Evolutionary conservation across 2,113 vertebrate species (phyloP), one percentile per base, ranked within the genome.

Genomic region (Psephotus haematonotus): DNA sequence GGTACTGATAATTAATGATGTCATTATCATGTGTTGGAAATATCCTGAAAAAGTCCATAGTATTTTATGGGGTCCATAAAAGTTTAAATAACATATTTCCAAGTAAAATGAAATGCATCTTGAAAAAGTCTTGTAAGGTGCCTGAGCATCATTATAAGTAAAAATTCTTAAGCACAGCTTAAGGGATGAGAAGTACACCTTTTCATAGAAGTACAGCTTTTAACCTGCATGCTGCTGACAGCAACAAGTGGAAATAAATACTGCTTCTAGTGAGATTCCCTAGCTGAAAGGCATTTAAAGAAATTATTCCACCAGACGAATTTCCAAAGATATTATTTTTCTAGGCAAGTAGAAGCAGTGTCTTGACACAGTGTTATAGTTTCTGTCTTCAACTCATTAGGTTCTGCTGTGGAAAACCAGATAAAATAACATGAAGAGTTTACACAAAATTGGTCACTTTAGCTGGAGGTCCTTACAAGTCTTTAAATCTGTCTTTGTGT

Each of bases 171-270:
- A 86, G 37, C 33, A 43, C 16, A 83, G 50, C 24, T 84, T 75
- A 75, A 31, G 9, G 24, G 47, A 55, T 1, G 7, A 82, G 71
- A 79, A 59, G 13, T 44, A 35, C 33, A 47, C 59, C 55, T 92
- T 94, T 86, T 93, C 84, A 77, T 64, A 68, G 27, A 88, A 86
- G 35, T 52, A 52, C 67, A 94, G 78, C 44, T 92, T 95, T 90
- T 84, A 83, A 75, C 76, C 47, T 92, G 60, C 52, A 25, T 1
- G 6, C 57, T 47, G 27, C 60, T 52, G 71, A 67, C 23, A 72
- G 22, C 46, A 63, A 52, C 68, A 62, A 62, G 33, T 60, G 29
- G 86, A 88, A 84, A 64, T 35, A 88, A 88, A 84, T 74, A 25
- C 25, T 49, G 17, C 39, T 31, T 69, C 33, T 60, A 60, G 27